Evolutionary conservation across 2,797 vertebrate species (phyloP).

Genomic region (Schizopygopsis malacanthus): DNA sequence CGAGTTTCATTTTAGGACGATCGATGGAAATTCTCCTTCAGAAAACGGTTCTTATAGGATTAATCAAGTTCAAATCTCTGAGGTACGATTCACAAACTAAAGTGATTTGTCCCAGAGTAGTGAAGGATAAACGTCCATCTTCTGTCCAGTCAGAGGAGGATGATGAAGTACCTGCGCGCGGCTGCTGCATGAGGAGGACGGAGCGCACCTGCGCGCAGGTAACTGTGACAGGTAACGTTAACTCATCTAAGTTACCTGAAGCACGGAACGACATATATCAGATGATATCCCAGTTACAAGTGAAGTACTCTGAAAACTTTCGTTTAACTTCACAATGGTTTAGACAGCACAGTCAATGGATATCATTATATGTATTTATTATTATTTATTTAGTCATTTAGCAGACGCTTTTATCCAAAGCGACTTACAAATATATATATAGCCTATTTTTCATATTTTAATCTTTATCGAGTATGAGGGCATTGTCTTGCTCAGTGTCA

Average conservation of each 20-base stretch:
- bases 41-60: background rate
- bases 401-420: too few species aligned
- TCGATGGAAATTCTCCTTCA: conserved; percentile 33
- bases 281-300: background rate
- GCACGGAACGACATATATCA: background rate
- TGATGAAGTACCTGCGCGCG: conserved; percentile 54
- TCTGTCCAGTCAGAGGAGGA: conserved; percentile 22
- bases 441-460: background rate
- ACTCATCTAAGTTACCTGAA: background rate
- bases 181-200: conserved; percentile 42
- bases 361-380: background rate
- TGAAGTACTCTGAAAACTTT: background rate
- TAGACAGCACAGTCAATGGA: too few species aligned
- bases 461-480: background rate
- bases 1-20: conserved; percentile 83
- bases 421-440: too few species aligned
- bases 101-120: background rate
- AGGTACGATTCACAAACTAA: background rate
- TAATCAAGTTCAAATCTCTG: background rate
- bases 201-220: conserved; percentile 41
- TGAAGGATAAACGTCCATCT: conserved; percentile 34
- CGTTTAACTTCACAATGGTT: too few species aligned
- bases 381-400: too few species aligned
- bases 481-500: background rate
- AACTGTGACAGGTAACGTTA: background rate